phyloP scores from a whole-genome alignment of 2,113 vertebrate species.

The Ammodytes dubius region DNA sequence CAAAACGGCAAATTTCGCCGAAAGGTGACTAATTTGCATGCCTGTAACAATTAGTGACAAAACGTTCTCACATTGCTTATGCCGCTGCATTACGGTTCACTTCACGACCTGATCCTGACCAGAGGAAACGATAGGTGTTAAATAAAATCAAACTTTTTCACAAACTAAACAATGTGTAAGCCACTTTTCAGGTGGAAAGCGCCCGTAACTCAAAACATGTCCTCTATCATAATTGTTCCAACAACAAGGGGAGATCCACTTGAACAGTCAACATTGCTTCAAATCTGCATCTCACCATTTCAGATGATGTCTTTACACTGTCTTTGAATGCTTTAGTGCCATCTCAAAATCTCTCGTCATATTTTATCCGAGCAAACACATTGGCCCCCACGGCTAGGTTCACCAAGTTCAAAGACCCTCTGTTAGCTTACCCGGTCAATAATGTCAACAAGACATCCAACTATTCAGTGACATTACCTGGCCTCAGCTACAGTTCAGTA shows the following conservation, averaged over 20 bases:
- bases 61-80: too few relatives aligned
- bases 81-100: too few relatives aligned
- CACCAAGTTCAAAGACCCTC: conserved; percentile 26
- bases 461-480: conserved; percentile 53
- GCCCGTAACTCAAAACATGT: neutral
- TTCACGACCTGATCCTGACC: too few relatives aligned
- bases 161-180: too few relatives aligned
- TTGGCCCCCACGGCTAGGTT: neutral
- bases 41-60: too few relatives aligned
- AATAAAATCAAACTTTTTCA: too few relatives aligned
- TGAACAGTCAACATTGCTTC: neutral
- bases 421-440: conserved; percentile 26
- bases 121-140: too few relatives aligned
- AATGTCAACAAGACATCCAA: conserved; percentile 47
- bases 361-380: conserved; percentile 1
- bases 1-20: too few relatives aligned
- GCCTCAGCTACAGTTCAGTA: conserved; percentile 50
- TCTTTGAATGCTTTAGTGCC: neutral
- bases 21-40: too few relatives aligned
- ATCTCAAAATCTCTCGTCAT: neutral
- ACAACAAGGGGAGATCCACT: neutral
- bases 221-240: neutral
- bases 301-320: neutral
- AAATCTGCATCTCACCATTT: neutral
- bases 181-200: too few relatives aligned